phyloP scores from a whole-genome alignment of 2,797 vertebrate genomes.

The Diplodus puntazzo region DNA sequence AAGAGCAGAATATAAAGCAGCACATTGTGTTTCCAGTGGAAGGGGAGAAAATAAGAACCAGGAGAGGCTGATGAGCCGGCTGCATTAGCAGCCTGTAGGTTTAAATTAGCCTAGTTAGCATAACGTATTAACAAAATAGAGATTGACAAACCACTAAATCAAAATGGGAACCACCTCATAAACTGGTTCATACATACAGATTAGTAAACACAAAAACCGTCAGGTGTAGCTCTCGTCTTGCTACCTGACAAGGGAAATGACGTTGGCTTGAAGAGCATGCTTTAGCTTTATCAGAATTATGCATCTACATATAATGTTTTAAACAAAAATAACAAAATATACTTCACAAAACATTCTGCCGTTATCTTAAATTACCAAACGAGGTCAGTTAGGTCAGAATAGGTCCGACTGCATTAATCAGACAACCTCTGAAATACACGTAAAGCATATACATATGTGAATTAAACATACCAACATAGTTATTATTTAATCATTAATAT shows the following conservation, averaged over 20 bases:
- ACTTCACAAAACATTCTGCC: not conserved
- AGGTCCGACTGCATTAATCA: not conserved
- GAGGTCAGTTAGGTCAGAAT: not conserved
- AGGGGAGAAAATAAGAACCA: not conserved
- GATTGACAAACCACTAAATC: not conserved
- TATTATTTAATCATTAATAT: no score
- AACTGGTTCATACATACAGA: no score
- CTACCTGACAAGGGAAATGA: not conserved
- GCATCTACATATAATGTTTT: no score
- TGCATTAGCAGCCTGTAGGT: not conserved
- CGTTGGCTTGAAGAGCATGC: not conserved
- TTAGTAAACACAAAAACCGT: no score
- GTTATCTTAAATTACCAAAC: not conserved
- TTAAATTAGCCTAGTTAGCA: not conserved
- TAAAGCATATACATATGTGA: not conserved
- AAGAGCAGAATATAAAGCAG: conserved; percentile 27
- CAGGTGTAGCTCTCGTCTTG: no score
- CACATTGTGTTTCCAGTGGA: not conserved
- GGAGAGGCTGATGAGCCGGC: not conserved
- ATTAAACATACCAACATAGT: not conserved
- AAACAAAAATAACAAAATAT: no score
- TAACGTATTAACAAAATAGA: not conserved
- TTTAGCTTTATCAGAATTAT: no score
- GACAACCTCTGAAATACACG: not conserved
- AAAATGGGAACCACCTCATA: no score